Percentiles rank a stretch among this genome's conserved stretches.
phyloP scores from a whole-genome alignment of 2,113 vertebrate genomes.

The Microtus montanus region DNA sequence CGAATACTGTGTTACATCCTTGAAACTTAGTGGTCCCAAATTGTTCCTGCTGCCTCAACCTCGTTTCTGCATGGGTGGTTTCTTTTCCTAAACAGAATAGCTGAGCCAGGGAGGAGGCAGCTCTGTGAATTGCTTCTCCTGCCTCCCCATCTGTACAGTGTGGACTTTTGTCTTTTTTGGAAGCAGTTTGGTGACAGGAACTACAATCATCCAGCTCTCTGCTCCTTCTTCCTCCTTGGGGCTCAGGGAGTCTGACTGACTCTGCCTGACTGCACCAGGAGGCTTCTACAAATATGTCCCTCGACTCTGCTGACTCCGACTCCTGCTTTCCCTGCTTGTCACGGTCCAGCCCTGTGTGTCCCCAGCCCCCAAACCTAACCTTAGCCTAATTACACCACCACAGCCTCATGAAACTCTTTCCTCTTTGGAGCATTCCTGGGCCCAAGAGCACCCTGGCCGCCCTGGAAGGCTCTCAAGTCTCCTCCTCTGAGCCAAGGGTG shows the following conservation, averaged over 20 bases:
- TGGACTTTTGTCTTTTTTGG: background rate
- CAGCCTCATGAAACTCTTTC: background rate
- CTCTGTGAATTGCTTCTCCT: background rate
- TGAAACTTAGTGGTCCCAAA: background rate
- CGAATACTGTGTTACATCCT: background rate
- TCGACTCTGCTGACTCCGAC: background rate
- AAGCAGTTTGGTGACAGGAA: background rate
- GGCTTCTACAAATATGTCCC: background rate
- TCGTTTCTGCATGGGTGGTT: background rate
- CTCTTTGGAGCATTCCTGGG: background rate
- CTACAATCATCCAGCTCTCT: background rate
- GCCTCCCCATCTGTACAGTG: background rate
- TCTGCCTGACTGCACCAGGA: background rate
- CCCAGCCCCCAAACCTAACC: background rate
- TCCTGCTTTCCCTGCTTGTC: background rate
- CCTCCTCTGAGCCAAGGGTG: background rate
- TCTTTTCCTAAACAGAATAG: conserved; percentile 36
- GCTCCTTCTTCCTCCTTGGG: background rate
- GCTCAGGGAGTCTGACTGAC: background rate
- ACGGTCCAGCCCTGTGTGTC: background rate
- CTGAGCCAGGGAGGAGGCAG: background rate
- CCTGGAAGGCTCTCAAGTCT: background rate
- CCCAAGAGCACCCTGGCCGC: background rate
- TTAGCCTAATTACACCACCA: background rate
- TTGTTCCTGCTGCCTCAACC: background rate